Evolutionary conservation across 2,888 invertebrate species (phyloP).

Genomic region (Tiphia femorata): DNA sequence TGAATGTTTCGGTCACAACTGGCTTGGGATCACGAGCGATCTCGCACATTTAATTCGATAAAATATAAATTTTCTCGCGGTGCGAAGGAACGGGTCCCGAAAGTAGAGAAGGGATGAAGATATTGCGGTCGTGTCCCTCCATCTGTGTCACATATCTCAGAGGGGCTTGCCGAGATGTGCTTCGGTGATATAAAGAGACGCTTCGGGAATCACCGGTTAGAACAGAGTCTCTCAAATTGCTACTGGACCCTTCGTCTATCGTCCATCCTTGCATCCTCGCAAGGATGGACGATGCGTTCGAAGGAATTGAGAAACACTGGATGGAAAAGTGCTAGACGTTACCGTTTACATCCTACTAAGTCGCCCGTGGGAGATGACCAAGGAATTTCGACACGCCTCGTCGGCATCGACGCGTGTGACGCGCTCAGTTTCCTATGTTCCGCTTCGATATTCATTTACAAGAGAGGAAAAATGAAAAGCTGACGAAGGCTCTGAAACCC

Average conservation of each 20-base stretch:
- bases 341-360: too few relatives aligned
- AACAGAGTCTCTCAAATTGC: slow-evolving; percentile 1
- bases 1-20: too few relatives aligned
- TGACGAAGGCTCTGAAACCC: too few relatives aligned
- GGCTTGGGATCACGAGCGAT: neutral
- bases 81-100: slow-evolving; percentile 1
- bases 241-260: slow-evolving; percentile 39
- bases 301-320: slow-evolving; percentile 9
- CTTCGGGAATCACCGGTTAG: slow-evolving; percentile 43
- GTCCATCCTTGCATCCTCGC: neutral
- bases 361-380: slow-evolving; percentile 49
- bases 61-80: slow-evolving; percentile 50
- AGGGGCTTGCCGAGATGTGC: slow-evolving; percentile 22
- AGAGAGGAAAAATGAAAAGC: slow-evolving; percentile 21
- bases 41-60: slow-evolving; percentile 39
- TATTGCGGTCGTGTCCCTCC: slow-evolving; percentile 55
- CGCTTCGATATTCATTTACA: slow-evolving; percentile 37
- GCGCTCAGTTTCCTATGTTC: slow-evolving; percentile 38
- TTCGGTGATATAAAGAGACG: slow-evolving; percentile 47
- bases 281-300: neutral
- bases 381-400: slow-evolving; percentile 32
- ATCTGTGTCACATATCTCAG: slow-evolving; percentile 51
- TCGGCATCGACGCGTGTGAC: slow-evolving; percentile 39
- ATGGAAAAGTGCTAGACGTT: too few relatives aligned
- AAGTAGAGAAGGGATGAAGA: slow-evolving; percentile 45